Evolutionary conservation across 2,888 invertebrate genomes (phyloP).

Genomic region (Siphonodentalium dalli): DNA sequence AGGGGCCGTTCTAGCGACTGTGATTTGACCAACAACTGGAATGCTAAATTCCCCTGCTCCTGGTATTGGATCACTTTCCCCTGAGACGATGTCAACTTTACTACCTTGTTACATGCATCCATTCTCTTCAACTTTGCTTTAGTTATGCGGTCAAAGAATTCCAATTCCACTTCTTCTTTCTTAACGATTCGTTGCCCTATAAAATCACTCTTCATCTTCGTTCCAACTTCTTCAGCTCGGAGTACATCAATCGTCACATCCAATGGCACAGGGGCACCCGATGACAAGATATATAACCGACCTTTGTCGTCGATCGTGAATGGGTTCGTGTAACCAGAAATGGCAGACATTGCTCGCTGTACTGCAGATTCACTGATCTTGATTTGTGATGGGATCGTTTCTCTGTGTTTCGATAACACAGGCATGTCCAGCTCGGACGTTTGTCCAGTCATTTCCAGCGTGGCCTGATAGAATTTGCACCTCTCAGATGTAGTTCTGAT

Average conservation of each 20-base stretch:
- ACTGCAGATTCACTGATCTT: slow-evolving; percentile 18
- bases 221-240: background rate
- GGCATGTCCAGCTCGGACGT: no score
- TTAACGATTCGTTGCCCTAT: no score
- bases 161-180: no score
- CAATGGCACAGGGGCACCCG: slow-evolving; percentile 13
- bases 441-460: slow-evolving; percentile 20
- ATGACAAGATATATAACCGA: slow-evolving; percentile 18
- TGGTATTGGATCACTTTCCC: no score
- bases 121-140: no score
- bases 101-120: no score
- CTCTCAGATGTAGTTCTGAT: slow-evolving; percentile 18
- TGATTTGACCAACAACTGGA: no score
- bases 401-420: slow-evolving; percentile 23
- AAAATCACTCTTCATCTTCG: slow-evolving; percentile 6
- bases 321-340: slow-evolving; percentile 27
- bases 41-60: no score
- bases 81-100: no score
- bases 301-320: slow-evolving; percentile 21
- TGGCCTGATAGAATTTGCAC: slow-evolving; percentile 15
- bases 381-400: slow-evolving; percentile 26
- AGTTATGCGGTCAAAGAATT: no score
- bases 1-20: no score
- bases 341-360: no score
- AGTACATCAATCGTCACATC: slow-evolving; percentile 1